These are phyloP conservation scores for Aspidapion aeneum DNA, from an alignment of 2,888 invertebrate species.

Conservation along the genomic window DNA sequence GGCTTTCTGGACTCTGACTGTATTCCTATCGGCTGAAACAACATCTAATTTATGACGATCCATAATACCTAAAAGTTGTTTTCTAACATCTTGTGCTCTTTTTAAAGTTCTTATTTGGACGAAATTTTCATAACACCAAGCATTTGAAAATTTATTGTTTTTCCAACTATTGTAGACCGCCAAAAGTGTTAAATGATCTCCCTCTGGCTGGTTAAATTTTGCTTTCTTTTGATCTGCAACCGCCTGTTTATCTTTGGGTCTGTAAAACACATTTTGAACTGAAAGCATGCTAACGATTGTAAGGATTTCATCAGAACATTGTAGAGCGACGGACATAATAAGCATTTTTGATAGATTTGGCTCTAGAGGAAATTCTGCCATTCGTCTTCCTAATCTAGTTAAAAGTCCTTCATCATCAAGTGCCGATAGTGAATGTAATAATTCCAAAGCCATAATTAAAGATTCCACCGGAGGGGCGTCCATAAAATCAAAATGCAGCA, in stretches of 20 bases:
- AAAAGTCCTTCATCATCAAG: slow-evolving; percentile 91
- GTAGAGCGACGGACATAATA: slow-evolving; percentile 97
- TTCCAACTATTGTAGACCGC: slow-evolving; percentile 99
- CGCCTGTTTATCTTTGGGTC: slow-evolving; percentile 93
- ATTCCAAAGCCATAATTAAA: slow-evolving; percentile 95
- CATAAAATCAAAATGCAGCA: slow-evolving; percentile 99
- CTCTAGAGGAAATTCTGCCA: slow-evolving; percentile 99
- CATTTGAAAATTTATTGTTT: slow-evolving; percentile 97
- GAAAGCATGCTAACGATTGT: slow-evolving; percentile 99
- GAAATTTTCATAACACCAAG: slow-evolving; percentile 99
- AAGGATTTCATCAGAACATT: slow-evolving; percentile 96
- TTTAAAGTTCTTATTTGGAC: slow-evolving; percentile 96
- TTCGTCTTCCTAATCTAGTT: slow-evolving; percentile 78
- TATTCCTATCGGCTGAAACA: slow-evolving; percentile 94
- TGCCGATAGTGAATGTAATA: slow-evolving; percentile 94
- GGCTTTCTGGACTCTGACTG: slow-evolving; percentile 94
- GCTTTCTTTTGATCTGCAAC: slow-evolving; percentile 98
- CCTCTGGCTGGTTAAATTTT: slow-evolving; percentile 98
- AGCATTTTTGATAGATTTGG: slow-evolving; percentile 98
- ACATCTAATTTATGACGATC: slow-evolving; percentile 96
- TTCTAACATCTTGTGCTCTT: slow-evolving; percentile 95
- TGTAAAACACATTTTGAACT: slow-evolving; percentile 97
- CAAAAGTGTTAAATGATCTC: slow-evolving; percentile 95
- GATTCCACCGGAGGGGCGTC: slow-evolving; percentile 98
- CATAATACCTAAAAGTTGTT: slow-evolving; percentile 97